phyloP scores from a whole-genome alignment of 2,113 vertebrate genomes.

The Esox niger region DNA sequence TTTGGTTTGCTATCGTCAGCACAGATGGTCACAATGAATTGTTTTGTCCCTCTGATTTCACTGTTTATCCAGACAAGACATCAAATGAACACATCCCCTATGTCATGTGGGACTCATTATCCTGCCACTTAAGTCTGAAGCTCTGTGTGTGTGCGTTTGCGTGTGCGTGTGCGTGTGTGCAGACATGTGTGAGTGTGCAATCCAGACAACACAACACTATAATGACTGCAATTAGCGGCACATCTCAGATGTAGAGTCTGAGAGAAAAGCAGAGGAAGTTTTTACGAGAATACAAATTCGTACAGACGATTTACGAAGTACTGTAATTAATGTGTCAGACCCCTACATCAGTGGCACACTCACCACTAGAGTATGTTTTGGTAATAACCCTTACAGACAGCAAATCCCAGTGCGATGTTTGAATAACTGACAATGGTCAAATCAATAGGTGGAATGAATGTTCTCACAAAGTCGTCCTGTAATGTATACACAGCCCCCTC shows the following conservation, averaged over 20 bases:
- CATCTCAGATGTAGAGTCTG: neutral
- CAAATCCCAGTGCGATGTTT: neutral
- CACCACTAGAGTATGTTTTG: neutral
- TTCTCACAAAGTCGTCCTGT: neutral
- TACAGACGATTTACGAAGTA: neutral
- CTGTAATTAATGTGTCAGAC: neutral
- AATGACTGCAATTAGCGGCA: neutral
- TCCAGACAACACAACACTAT: neutral
- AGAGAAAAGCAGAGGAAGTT: neutral
- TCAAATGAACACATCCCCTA: constrained; percentile 14
- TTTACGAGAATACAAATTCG: neutral
- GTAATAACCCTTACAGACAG: neutral
- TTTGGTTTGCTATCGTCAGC: neutral
- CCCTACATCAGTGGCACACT: neutral
- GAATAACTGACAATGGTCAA: too few relatives aligned
- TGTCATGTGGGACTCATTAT: constrained; percentile 9
- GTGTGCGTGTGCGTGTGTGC: too few relatives aligned
- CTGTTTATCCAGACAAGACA: constrained; percentile 11
- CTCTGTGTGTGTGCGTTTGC: neutral
- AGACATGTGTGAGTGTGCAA: neutral
- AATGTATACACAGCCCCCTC: neutral
- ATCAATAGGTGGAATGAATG: neutral
- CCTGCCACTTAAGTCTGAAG: constrained; percentile 4
- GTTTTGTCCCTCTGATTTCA: constrained; percentile 5
- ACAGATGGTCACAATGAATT: constrained; percentile 3